A percentile compares a stretch with the other conserved stretches of the same genome.
These are phyloP conservation scores for Petromus typicus DNA, from an alignment of 2,113 vertebrate species.

Conservation along the genomic window DNA sequence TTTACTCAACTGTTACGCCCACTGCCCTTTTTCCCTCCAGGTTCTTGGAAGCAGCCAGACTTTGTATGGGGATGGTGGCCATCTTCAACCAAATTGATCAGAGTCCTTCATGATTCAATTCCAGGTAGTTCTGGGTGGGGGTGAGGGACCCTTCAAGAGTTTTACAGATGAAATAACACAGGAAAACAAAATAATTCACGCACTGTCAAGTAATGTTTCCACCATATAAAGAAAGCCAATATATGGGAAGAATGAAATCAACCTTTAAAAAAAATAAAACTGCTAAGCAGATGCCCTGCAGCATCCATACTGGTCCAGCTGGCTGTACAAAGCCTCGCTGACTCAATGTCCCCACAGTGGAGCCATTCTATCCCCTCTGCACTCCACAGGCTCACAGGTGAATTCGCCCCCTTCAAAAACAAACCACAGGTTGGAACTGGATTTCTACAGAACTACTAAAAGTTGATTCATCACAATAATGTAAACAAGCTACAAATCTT, in stretches of 20 bases:
- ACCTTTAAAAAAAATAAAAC: background rate
- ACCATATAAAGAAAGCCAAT: background rate
- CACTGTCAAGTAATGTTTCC: background rate
- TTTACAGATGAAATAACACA: background rate
- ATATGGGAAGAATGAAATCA: background rate
- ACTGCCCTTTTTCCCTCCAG: background rate
- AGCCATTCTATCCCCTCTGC: background rate
- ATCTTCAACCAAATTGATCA: background rate
- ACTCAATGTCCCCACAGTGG: background rate
- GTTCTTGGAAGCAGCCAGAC: background rate
- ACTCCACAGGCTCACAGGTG: background rate
- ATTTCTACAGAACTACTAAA: background rate
- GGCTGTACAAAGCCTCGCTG: background rate
- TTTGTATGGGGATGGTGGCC: background rate
- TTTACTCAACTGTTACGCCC: background rate
- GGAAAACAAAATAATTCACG: background rate
- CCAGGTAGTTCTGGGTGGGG: too few species aligned
- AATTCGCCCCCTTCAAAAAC: background rate
- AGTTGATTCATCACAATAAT: background rate
- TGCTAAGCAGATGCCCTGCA: background rate
- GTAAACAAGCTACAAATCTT: slow-evolving; percentile 15
- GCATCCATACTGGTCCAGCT: background rate
- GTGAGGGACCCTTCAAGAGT: background rate
- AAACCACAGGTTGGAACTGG: background rate
- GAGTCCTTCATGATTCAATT: background rate